Evolutionary conservation across 1,140 invertebrate genomes (phyloP), one percentile per base, ranked within the genome.

Genomic region (Drosophila cardini): DNA sequence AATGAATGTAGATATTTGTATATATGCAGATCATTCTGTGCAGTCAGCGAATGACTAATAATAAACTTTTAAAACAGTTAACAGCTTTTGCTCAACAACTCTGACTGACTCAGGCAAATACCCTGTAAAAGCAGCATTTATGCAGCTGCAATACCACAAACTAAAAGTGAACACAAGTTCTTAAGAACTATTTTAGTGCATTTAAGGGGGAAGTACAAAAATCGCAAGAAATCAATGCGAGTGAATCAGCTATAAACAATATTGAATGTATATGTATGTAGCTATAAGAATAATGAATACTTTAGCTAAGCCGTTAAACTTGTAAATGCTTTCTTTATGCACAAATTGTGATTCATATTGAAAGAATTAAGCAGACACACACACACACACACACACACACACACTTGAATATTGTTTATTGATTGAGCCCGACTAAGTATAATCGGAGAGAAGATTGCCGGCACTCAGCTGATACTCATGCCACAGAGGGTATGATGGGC

Each of bases 51-150:
- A 38, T 71, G 50, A 56, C 50, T 71, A 61, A 69, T 69, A 40
- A 69, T 69, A 32, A 52, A 50, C 43, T 60, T 60, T 69, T 69
- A 52, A 69, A 60, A 52, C 65, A 52, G 45, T 61, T 61, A 58
- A 18, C 55, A 57, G 43, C 43, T 57, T 67, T 67, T n/a, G n/a
- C n/a, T n/a, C n/a, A n/a, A 30, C 52, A n/a, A 30, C 46, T 5
- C 43, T 34, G 13, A 34, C 15, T 55, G 9, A 30, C 13, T 21
- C 30, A 36, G 1, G n/a, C 34, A 40, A 30, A 67, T 48, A 67
- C 64, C 13, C 53, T 67, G 38, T 40, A 40, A 40, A 13, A 40
- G n/a, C 1, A 40, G 11, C 0, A 40, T 4, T 40, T 34, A n/a
- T 40, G 38, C 11, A 5, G 5, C n/a, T 40, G 38, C 10, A 36